Evolutionary conservation across 2,888 invertebrate species (phyloP).

Genomic region (Criorhina ranunculi): DNA sequence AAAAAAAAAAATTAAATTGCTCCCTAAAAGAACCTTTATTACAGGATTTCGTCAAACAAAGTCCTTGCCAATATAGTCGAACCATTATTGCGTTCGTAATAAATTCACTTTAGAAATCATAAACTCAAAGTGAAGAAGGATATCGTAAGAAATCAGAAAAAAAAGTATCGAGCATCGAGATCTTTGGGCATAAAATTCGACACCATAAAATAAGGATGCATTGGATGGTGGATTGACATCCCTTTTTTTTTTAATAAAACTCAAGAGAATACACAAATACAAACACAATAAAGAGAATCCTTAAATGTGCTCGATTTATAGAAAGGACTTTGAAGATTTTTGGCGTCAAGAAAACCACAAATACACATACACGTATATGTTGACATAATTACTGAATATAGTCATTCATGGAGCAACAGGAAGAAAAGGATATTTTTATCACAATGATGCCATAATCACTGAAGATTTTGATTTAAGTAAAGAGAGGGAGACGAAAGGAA

Average conservation of each 20-base stretch:
- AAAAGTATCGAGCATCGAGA: not conserved
- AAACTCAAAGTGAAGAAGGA: constrained; percentile 6
- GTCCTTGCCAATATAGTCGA: not conserved
- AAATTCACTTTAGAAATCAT: constrained; percentile 22
- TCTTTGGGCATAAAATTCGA: constrained; percentile 6
- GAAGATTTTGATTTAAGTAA: too few relatives aligned
- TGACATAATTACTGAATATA: not conserved
- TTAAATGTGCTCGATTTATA: constrained; percentile 13
- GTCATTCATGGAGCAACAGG: not conserved
- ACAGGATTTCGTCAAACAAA: not conserved
- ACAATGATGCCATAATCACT: constrained; percentile 12
- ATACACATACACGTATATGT: not conserved
- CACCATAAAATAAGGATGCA: not conserved
- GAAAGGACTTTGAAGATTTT: not conserved
- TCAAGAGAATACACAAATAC: constrained; percentile 1
- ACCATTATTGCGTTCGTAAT: not conserved
- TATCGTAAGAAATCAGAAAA: constrained; percentile 15
- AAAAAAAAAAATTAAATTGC: not conserved
- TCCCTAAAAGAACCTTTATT: constrained; percentile 11
- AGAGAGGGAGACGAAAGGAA: not conserved
- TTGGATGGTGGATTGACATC: not conserved
- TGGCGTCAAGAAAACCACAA: constrained; percentile 14
- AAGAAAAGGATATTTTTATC: not conserved
- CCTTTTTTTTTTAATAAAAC: not conserved
- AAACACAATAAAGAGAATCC: constrained; percentile 8